These are phyloP conservation scores for Phlogophora meticulosa DNA, from an alignment of 2,888 invertebrate species.

Conservation along the genomic window DNA sequence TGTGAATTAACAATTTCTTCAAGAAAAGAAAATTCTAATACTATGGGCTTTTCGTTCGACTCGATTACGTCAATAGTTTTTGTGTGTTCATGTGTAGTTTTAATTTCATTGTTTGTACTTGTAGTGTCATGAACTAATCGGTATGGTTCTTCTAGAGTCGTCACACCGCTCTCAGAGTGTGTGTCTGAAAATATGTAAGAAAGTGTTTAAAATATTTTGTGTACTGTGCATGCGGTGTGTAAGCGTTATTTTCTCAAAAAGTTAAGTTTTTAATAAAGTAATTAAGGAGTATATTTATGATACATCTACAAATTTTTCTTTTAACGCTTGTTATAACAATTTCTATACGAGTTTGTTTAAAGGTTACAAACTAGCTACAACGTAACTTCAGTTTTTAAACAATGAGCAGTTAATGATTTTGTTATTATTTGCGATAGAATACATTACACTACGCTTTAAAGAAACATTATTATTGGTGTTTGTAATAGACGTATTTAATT, in stretches of 20 bases:
- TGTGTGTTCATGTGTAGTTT: constrained; percentile 5
- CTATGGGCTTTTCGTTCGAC: constrained; percentile 16
- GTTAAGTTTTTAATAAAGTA: neutral
- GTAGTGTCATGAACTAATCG: constrained; percentile 1
- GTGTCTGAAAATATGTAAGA: constrained; percentile 51
- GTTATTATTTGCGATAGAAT: neutral
- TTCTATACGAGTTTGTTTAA: neutral
- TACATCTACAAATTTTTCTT: too few species aligned
- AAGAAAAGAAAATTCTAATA: neutral
- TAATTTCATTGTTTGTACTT: constrained; percentile 1
- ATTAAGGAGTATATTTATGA: neutral
- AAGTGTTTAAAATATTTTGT: constrained; percentile 29
- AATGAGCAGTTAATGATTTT: neutral
- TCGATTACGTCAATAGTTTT: constrained; percentile 8
- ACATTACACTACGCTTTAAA: neutral
- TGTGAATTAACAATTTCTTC: constrained; percentile 8
- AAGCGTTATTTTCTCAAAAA: constrained; percentile 26
- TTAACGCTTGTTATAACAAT: neutral
- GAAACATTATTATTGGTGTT: neutral
- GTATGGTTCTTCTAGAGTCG: constrained; percentile 28
- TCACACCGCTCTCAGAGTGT: constrained; percentile 23
- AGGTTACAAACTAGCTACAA: neutral
- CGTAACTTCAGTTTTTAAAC: neutral
- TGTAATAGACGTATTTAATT: neutral
- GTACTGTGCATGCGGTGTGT: constrained; percentile 17